Conservation (phyloP, 2,888 invertebrate genomes). For the Limenitis camilla region DNA sequence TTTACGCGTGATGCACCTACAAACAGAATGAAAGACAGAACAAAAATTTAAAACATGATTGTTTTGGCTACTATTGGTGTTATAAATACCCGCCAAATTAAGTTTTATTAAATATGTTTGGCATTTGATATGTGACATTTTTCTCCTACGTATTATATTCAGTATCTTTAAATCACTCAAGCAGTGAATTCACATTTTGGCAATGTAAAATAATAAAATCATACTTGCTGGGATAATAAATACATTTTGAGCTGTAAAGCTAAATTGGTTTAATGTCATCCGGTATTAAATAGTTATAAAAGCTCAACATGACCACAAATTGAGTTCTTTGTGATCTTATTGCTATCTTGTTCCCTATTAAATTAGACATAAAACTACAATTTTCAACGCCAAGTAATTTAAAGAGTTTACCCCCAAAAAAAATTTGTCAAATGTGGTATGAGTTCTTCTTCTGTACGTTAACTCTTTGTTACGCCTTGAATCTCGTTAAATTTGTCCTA, state of each 20-base stretch:
- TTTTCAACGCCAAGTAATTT: neutral
- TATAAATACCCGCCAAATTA: too few relatives aligned
- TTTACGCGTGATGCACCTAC: too few relatives aligned
- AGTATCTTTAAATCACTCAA: too few relatives aligned
- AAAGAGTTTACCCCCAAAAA: neutral
- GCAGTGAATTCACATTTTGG: neutral
- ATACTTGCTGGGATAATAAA: conserved; percentile 17
- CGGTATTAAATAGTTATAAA: conserved; percentile 30
- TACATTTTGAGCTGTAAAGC: conserved; percentile 23
- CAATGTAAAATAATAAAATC: neutral
- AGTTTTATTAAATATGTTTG: too few relatives aligned
- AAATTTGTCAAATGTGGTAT: neutral
- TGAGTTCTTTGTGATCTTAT: conserved; percentile 17
- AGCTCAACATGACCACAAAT: conserved; percentile 23
- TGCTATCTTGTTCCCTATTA: neutral
- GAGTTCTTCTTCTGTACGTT: neutral
- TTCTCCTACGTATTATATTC: too few relatives aligned
- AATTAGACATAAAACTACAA: neutral
- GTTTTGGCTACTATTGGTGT: too few relatives aligned
- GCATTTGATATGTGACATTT: too few relatives aligned
- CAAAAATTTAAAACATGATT: too few relatives aligned
- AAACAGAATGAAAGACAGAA: too few relatives aligned
- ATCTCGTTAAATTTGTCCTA: too few relatives aligned
- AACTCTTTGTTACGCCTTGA: too few relatives aligned
- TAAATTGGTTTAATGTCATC: conserved; percentile 31